Conservation (phyloP, 2,888 invertebrate species). For the Dinocampus coccinellae region DNA sequence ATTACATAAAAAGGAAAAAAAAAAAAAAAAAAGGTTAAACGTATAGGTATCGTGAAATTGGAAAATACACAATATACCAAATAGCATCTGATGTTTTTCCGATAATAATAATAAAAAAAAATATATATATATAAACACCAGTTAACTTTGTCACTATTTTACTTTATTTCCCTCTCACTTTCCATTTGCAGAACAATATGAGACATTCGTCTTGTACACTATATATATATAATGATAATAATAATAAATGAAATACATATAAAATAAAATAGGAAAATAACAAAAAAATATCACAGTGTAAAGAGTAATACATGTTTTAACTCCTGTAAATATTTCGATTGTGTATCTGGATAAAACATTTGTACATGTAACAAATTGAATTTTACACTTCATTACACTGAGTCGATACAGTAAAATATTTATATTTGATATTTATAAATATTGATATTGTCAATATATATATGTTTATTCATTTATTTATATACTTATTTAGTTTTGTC, state of each 20-base stretch:
- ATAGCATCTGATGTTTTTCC: slow-evolving; percentile 45
- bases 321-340: background rate
- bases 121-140: background rate
- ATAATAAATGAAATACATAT: no score
- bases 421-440: background rate
- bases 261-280: background rate
- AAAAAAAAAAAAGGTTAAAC: slow-evolving; percentile 17
- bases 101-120: slow-evolving; percentile 33
- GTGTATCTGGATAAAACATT: background rate
- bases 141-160: no score
- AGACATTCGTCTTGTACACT: no score
- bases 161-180: no score
- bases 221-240: no score
- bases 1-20: background rate
- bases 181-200: no score
- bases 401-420: background rate
- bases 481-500: background rate
- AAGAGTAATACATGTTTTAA: slow-evolving; percentile 5
- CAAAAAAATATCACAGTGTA: background rate
- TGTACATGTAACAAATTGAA: slow-evolving; percentile 16
- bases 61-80: slow-evolving; percentile 27
- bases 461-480: background rate
- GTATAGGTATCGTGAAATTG: slow-evolving; percentile 31
- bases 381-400: background rate
- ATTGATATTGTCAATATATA: background rate